Evolutionary conservation across 2,113 vertebrate species (phyloP).

Genomic region (Grammomys dolichurus): DNA sequence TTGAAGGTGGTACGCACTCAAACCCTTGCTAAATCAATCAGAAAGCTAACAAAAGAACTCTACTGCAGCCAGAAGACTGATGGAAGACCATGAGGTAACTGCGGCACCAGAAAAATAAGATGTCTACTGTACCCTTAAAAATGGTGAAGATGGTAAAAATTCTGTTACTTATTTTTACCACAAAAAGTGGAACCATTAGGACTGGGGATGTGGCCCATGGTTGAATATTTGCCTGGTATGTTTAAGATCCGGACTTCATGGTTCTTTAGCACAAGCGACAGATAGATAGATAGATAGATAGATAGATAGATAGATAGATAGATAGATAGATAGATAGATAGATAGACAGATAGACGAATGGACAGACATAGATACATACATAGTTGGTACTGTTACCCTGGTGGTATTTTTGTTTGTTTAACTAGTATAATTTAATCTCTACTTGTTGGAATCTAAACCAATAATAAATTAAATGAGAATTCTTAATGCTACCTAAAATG

Average conservation of each 20-base stretch:
- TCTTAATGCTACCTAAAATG: neutral
- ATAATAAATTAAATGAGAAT: conserved; percentile 22
- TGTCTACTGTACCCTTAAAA: neutral
- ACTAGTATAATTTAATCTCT: neutral
- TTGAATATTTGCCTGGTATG: neutral
- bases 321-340: neutral
- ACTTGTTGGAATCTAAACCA: conserved; percentile 20
- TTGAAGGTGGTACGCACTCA: neutral
- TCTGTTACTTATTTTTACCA: neutral
- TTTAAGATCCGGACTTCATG: neutral
- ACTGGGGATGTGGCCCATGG: neutral
- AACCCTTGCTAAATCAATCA: conserved; percentile 45
- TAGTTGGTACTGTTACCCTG: neutral
- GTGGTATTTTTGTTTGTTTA: neutral
- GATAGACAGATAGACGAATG: too few relatives aligned
- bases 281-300: too few relatives aligned
- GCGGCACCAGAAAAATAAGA: neutral
- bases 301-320: too few relatives aligned
- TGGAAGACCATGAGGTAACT: neutral
- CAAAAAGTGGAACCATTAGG: neutral
- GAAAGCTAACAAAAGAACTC: neutral
- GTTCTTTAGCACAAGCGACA: neutral
- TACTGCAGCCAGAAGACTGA: neutral
- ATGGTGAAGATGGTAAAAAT: neutral
- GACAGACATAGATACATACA: too few relatives aligned